A percentile compares a stretch with the other conserved stretches of the same genome.
These are phyloP conservation scores for honey bee (Apis mellifera) DNA, from an alignment of 1,140 invertebrate genomes.

Conservation along the genomic window DNA sequence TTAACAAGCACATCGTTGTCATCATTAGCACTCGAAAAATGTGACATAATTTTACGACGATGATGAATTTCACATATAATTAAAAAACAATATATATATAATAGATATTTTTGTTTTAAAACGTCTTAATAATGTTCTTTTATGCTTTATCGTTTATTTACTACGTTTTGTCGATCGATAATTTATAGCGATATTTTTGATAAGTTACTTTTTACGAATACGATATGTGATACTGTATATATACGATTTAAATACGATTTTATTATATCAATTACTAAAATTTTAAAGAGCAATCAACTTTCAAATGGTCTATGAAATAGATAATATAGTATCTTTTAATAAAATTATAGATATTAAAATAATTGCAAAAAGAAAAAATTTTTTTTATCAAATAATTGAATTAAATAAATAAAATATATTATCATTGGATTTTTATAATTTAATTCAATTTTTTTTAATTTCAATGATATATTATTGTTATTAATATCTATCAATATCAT, in stretches of 20 bases:
- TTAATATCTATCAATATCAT: too few species aligned
- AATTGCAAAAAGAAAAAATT: too few species aligned
- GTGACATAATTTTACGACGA: conserved; percentile 1
- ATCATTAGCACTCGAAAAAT: neutral
- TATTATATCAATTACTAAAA: neutral
- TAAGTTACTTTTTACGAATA: neutral
- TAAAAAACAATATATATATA: neutral
- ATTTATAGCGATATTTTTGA: neutral
- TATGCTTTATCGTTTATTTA: neutral
- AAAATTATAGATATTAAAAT: too few species aligned
- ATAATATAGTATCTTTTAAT: too few species aligned
- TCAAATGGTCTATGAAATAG: neutral
- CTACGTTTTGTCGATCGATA: neutral
- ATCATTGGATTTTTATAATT: too few species aligned
- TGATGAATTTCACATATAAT: neutral
- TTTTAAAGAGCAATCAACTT: neutral
- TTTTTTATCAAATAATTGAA: too few species aligned
- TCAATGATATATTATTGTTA: too few species aligned
- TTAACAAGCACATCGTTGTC: neutral
- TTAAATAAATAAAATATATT: too few species aligned
- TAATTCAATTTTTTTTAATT: too few species aligned
- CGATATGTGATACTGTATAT: too few species aligned
- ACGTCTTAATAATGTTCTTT: neutral
- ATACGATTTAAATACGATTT: too few species aligned
- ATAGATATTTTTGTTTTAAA: neutral